phyloP scores from a whole-genome alignment of 2,888 invertebrate species.

The Seladonia tumulorum region DNA sequence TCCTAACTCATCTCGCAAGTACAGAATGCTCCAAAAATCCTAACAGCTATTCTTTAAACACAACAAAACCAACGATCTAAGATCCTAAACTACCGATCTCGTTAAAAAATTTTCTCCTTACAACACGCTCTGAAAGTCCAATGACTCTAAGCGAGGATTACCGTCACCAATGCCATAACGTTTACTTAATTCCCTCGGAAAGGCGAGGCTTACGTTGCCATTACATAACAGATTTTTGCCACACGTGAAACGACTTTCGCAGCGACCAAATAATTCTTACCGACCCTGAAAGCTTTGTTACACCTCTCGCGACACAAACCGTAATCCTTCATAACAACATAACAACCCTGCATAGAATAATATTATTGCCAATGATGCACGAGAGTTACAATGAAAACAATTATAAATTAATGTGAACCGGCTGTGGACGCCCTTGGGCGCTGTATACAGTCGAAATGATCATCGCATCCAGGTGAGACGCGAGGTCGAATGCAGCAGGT shows the following conservation, averaged over 20 bases:
- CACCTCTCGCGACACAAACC: no score
- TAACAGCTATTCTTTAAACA: no score
- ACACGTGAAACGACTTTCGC: constrained; percentile 55
- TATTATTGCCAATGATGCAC: no score
- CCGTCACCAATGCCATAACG: not conserved
- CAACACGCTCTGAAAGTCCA: not conserved
- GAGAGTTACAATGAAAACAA: no score
- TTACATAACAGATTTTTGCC: constrained; percentile 53
- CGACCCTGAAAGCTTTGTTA: not conserved
- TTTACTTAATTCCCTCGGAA: not conserved
- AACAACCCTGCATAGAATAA: no score
- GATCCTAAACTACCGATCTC: not conserved
- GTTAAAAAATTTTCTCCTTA: not conserved
- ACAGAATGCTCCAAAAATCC: not conserved
- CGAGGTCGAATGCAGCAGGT: not conserved
- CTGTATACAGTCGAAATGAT: not conserved
- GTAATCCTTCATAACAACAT: no score
- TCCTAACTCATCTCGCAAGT: no score
- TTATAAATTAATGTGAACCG: no score
- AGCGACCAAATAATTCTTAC: constrained; percentile 21
- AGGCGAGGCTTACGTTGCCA: not conserved
- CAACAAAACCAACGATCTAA: no score
- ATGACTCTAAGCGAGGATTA: not conserved
- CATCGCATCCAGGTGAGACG: not conserved
- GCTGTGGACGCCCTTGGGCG: no score